phyloP scores from a whole-genome alignment of 2,888 invertebrate species.

The Drosophila trichaetosa region DNA sequence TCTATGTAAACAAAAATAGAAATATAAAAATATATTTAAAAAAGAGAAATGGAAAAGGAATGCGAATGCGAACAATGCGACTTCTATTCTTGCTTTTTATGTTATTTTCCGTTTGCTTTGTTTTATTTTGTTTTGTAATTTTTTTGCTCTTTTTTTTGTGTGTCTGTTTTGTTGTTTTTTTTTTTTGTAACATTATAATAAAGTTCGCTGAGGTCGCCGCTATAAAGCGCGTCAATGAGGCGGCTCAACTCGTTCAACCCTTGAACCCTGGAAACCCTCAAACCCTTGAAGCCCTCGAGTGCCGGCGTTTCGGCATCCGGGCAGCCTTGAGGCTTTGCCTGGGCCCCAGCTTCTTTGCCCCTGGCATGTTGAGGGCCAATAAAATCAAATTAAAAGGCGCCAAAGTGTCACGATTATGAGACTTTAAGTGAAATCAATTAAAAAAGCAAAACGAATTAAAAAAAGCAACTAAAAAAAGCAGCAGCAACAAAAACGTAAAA shows the following conservation, averaged over 20 bases:
- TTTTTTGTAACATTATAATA: slow-evolving; percentile 63
- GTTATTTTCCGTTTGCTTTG: slow-evolving; percentile 20
- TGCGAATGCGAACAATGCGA: slow-evolving; percentile 57
- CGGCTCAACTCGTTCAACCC: slow-evolving; percentile 60
- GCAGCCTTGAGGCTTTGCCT: background rate
- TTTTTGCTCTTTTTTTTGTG: slow-evolving; percentile 11
- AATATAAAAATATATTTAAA: background rate
- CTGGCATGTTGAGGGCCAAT: slow-evolving; percentile 71
- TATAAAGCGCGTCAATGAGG: slow-evolving; percentile 75
- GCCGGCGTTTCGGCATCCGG: background rate
- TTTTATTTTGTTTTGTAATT: slow-evolving; percentile 1
- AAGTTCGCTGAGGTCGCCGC: slow-evolving; percentile 65
- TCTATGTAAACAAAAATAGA: slow-evolving; percentile 29
- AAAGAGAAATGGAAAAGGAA: slow-evolving; percentile 28
- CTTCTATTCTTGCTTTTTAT: slow-evolving; percentile 23
- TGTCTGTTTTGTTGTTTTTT: slow-evolving; percentile 1
- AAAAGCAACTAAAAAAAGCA: slow-evolving; percentile 3
- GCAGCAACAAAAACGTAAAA: background rate
- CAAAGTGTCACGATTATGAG: slow-evolving; percentile 81
- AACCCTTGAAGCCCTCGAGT: background rate
- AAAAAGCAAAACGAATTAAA: slow-evolving; percentile 38
- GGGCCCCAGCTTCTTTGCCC: slow-evolving; percentile 4
- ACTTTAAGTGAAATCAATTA: slow-evolving; percentile 80
- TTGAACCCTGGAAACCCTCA: background rate
- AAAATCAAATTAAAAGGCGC: slow-evolving; percentile 82